Base-by-base conservation (phyloP, 2,797 vertebrate species). In the Intellagama lesueurii region DNA sequence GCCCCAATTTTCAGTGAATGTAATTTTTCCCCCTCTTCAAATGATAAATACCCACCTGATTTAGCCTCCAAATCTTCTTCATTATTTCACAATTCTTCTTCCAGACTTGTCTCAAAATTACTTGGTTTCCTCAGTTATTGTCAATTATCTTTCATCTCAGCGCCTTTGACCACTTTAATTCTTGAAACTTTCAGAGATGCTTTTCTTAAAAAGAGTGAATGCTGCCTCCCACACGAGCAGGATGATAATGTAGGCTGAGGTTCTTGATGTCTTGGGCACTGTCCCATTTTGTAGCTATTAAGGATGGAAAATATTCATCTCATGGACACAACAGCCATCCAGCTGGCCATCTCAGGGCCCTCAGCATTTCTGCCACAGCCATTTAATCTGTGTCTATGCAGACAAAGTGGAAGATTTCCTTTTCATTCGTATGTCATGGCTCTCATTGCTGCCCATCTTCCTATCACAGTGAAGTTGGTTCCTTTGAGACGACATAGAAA, bases 21-120 rank as follows among this genome's bases (percentile, higher is more conserved):
- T 73, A 82, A 12, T 28, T 69, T 44, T 19, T 14, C 40, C 44
- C 16, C 40, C 32, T 26, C 12, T 49, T 76, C 14, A 49, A 56
- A 70, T 69, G 0, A 86, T 84, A 87, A 87, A 19, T n/a, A 30
- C 1, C 0, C 85, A 80, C 0, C 1, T 77, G 26, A 84, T 7
- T 82, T 22, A 76, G 22, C 60, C 32, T 35, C 24, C 69, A 56
- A 70, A 82, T 75, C 78, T 19, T 5, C 1, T 0, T 81, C 3
- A 83, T 91, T 78, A 85, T n/a, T 91, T 88, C 79, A 26, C 44
- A 88, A 14, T 86, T 86, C 24, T 64, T 32, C 7, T 77, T 32
- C 87, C 44, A 90, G 17, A 14, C 7, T 5, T 5, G 24, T 47
- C 8, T 60, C 47, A 78, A 11, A 87, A 64, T 84, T 87, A 47